Evolutionary conservation across 2,113 vertebrate species (phyloP).

Genomic region (Osmerus eperlanus): DNA sequence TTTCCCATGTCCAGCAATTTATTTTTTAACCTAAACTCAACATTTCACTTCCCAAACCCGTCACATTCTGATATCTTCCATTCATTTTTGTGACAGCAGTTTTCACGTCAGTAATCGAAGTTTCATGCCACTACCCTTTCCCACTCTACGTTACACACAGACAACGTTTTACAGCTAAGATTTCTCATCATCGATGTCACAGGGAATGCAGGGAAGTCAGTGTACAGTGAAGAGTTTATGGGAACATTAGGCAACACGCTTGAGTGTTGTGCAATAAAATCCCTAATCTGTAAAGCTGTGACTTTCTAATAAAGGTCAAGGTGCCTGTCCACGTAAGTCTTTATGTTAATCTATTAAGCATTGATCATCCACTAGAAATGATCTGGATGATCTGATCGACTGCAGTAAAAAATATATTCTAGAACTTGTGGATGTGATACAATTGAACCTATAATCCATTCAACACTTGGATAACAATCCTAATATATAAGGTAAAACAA

Average conservation of each 20-base stretch:
- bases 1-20: not conserved
- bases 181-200: no score
- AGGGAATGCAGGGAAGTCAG: no score
- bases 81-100: not conserved
- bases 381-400: not conserved
- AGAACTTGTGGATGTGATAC: no score
- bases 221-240: not conserved
- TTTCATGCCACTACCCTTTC: not conserved
- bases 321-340: not conserved
- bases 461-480: no score
- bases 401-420: no score
- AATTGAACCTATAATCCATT: no score
- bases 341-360: constrained; percentile 2
- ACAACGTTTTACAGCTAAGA: no score
- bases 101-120: not conserved
- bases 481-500: no score
- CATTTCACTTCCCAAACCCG: not conserved
- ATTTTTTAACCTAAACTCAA: not conserved
- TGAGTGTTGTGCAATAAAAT: constrained; percentile 9
- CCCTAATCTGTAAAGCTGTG: constrained; percentile 35
- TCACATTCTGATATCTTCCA: not conserved
- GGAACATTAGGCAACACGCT: not conserved
- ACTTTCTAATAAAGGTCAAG: constrained; percentile 42
- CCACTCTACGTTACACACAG: not conserved
- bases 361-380: not conserved